Evolutionary conservation across 2,888 invertebrate genomes (phyloP).

Genomic region (Melangyna quadrimaculata): DNA sequence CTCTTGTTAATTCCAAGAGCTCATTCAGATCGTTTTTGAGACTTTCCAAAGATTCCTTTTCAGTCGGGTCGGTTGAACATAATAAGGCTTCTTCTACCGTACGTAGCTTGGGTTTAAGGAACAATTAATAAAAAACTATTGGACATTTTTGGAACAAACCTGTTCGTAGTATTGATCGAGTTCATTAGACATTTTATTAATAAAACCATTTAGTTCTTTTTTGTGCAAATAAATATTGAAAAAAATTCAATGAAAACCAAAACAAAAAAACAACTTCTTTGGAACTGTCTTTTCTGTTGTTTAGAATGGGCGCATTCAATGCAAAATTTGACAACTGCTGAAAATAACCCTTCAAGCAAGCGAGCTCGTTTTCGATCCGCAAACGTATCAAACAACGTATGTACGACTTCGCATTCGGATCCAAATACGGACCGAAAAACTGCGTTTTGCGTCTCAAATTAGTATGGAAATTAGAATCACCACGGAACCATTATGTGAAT

Average conservation of each 20-base stretch:
- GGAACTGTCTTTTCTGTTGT: background rate
- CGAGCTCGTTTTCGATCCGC: too few relatives aligned
- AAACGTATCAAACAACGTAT: too few relatives aligned
- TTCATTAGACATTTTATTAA: slow-evolving; percentile 31
- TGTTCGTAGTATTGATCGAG: slow-evolving; percentile 40
- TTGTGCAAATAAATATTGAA: background rate
- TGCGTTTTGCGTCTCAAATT: too few relatives aligned
- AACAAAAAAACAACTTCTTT: background rate
- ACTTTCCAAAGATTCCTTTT: slow-evolving; percentile 83
- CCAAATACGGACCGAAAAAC: too few relatives aligned
- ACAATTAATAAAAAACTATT: background rate
- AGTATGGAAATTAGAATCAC: too few relatives aligned
- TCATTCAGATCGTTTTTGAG: slow-evolving; percentile 86
- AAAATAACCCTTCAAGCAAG: too few relatives aligned
- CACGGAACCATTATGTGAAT: too few relatives aligned
- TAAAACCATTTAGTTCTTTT: slow-evolving; percentile 5
- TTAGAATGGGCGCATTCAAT: background rate
- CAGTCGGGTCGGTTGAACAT: slow-evolving; percentile 81
- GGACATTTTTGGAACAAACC: slow-evolving; percentile 19
- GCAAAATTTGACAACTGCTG: too few relatives aligned
- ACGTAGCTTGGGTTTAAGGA: slow-evolving; percentile 81
- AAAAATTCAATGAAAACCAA: background rate
- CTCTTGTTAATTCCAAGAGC: slow-evolving; percentile 86
- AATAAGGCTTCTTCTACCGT: slow-evolving; percentile 85
- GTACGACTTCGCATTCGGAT: too few relatives aligned